Evolutionary conservation across 2,888 invertebrate species (phyloP), one percentile per base, ranked within the genome.

Genomic region (Eugnorisma glareosa): DNA sequence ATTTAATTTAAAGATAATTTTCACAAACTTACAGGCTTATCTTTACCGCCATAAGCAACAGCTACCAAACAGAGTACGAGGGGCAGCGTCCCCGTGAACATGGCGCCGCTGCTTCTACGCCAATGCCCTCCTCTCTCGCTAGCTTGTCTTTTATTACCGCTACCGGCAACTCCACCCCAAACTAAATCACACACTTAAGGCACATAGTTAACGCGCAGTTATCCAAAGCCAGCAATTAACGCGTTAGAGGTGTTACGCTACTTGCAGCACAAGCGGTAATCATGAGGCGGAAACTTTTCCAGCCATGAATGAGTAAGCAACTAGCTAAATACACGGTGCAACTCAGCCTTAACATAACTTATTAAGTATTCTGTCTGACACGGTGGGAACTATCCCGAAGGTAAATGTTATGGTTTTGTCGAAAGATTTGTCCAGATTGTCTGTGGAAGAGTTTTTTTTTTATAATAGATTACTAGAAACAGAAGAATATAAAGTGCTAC

Each of bases 21-120:
- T 40, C 40, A 40, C 31, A 68, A 70, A 89, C 94, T 93, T 88
- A 96, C 96, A 88, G 95, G 94, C 81, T 92, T 95, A 57, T 94
- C 91, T 83, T 96, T 95, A 35, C 88, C 94, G 10, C 93, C 93
- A 77, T 88, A 87, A 43, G 89, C 91, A 73, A 90, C 81, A 51
- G 90, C 88, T n/a, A 93, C 74, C 57, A 95, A 87, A 54, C 91
- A 76, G 59, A 94, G 83, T n/a, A 94, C 84, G 69, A 93, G 84
- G 37, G 91, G 90, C 90, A 96, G 89, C 89, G 91, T 88, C 82
- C 89, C 90, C 78, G 90, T 89, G 80, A 88, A 90, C 96, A 96
- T 96, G 92, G 91, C 94, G 92, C 87, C 86, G 89, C 90, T 87
- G 88, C 90, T 86, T 79, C 77, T 86, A 86, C 88, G 86, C 88